Base-by-base conservation (phyloP, 2,797 vertebrate species). In the Tenualosa thibaudeaui region DNA sequence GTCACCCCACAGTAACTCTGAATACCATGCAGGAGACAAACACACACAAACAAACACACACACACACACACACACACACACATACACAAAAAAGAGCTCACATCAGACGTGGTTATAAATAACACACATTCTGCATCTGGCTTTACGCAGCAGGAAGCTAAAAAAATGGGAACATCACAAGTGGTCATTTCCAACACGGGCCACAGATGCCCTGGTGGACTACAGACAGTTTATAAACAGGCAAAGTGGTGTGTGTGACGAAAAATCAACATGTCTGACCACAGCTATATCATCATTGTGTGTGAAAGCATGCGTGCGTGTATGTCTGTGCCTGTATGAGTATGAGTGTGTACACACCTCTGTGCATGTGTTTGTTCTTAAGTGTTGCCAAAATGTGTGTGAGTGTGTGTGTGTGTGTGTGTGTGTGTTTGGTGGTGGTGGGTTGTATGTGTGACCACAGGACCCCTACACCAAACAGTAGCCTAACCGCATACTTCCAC, bases 31-130 rank as follows among this genome's bases (percentile, higher is more conserved):
- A 46, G 17, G 71, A 82, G n/a, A 46, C 43, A 86, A 31, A 86
- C 87, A 86, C 75, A 84, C 83, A 37, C 22, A 26, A 54, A 83
- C 71, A 50, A 60, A 40, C 51, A 46, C 65, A 82, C 43, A 54
- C 65, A 53, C 75, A 75, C n/a, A 81, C 9, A 51, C 3, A 82
- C 26, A 24, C 68, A 81, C 62, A 85, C 85, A 83, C 19, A 24
- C 40, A 62, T 81, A 37, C 62, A 62, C 68, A 82, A 31, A 82
- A 71, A 90, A 75, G 58, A 65, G 85, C 56, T 86, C 37, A 84
- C n/a, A 60, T 54, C 37, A 83, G 15, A 51, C n/a, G 71, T 53
- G 26, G 2, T 13, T 9, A 78, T 46, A 46, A 78, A 46, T 78
- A 78, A 46, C 17, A 46, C 71, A 78, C 37, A 6, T 46, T 17